These are phyloP conservation scores for Liasis olivaceus DNA, from an alignment of 2,797 vertebrate genomes.

Conservation along the genomic window DNA sequence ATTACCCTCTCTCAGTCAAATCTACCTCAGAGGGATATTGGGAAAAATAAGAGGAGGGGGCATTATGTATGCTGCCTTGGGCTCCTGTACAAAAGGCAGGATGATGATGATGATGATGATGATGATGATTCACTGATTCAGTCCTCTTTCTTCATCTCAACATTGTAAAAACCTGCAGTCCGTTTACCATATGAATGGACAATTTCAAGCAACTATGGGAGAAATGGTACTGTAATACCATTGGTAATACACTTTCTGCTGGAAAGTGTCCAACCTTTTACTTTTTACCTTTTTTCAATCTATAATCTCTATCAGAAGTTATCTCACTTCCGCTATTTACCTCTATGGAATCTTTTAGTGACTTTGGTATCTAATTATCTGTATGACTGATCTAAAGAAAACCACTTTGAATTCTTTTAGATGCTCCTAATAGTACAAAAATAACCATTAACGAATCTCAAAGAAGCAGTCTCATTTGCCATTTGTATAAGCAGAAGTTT, in stretches of 20 bases:
- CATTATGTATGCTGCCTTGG: neutral
- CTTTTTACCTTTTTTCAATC: neutral
- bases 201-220: neutral
- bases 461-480: neutral
- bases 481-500: neutral
- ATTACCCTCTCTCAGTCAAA: neutral
- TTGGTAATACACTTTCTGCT: too few species aligned
- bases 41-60: neutral
- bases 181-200: neutral
- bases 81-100: neutral
- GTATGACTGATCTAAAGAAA: neutral
- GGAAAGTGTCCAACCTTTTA: neutral
- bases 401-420: slow-evolving; percentile 1
- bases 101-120: neutral
- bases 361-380: slow-evolving; percentile 16
- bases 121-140: neutral
- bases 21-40: neutral
- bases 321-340: neutral
- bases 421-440: neutral
- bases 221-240: slow-evolving; percentile 36
- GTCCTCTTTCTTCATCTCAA: neutral
- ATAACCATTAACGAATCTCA: neutral
- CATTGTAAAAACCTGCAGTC: neutral
- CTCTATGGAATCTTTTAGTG: slow-evolving; percentile 40
- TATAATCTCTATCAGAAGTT: neutral